A percentile compares a stretch with the other conserved stretches of the same genome.
These are phyloP conservation scores for Salvelinus alpinus DNA, from an alignment of 2,113 vertebrate species.

Conservation along the genomic window DNA sequence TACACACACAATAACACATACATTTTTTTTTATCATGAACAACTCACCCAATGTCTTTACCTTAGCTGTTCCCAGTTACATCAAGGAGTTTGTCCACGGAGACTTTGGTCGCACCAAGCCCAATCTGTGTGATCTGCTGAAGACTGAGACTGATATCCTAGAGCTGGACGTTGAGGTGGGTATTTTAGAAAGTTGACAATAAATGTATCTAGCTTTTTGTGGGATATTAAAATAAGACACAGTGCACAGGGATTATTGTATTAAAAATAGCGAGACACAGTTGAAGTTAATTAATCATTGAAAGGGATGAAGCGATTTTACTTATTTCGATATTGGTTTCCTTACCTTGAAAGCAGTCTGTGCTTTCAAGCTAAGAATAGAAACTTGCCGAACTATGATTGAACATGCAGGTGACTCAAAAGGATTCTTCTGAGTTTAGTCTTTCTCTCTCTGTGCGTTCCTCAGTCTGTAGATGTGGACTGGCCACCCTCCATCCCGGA, in stretches of 20 bases:
- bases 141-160: slow-evolving; percentile 88
- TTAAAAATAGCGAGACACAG: too few species aligned
- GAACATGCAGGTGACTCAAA: background rate
- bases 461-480: slow-evolving; percentile 94
- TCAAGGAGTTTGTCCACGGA: slow-evolving; percentile 97
- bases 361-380: background rate
- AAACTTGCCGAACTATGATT: too few species aligned
- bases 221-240: too few species aligned
- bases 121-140: slow-evolving; percentile 86
- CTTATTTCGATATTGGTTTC: too few species aligned
- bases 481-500: slow-evolving; percentile 91
- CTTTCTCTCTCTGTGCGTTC: background rate
- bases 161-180: slow-evolving; percentile 94
- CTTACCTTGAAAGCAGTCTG: slow-evolving; percentile 1
- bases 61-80: slow-evolving; percentile 81
- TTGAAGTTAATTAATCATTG: too few species aligned
- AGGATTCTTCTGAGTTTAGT: slow-evolving; percentile 1
- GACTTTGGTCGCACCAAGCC: slow-evolving; percentile 97
- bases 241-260: too few species aligned
- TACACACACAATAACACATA: background rate
- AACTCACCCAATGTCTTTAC: slow-evolving; percentile 15
- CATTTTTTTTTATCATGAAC: too few species aligned
- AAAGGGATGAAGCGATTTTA: too few species aligned
- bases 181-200: too few species aligned
- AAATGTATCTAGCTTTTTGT: too few species aligned